Evolutionary conservation across 1,140 invertebrate genomes (phyloP), one percentile per base, ranked within the genome.

Genomic region (Laodelphax striatellus): DNA sequence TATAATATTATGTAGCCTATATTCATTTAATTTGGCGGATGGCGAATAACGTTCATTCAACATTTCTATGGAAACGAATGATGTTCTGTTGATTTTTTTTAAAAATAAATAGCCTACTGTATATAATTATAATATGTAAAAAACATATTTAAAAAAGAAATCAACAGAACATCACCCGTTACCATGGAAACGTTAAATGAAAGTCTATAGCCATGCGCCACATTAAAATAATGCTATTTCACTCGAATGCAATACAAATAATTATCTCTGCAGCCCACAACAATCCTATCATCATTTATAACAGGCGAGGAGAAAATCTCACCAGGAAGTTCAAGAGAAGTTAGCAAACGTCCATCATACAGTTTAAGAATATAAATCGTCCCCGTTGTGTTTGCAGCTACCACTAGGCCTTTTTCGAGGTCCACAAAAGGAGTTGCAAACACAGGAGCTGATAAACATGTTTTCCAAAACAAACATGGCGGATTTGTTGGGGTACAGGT

Each of bases 201-300:
- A n/a, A n/a, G n/a, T n/a, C n/a, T n/a, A n/a, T n/a, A n/a, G n/a
- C n/a, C n/a, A 28, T 28, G 6, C 24, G 24, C 2, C 24, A 28
- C 24, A 28, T 4, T 4, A 28, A 28, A 2, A 28, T 28, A 2
- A 2, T 4, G 24, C 24, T 28, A 28, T 38, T 11, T 38, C 34
- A 38, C 3, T 38, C 11, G 16, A 19, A 72, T 69, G 64, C 71
- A 73, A 62, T 75, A 75, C 2, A 76, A 57, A 67, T 64, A 67
- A 61, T 76, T 69, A 68, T 76, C 73, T 63, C 75, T 64, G 64
- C 73, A 75, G 11, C 75, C 75, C 53, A 76, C 62, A 38, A 73
- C 28, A 41, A 76, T 44, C 14, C 55, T 44, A 43, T 66, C 57
- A 43, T 67, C 64, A 41, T 64, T 57, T 34, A 71, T 55, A n/a